Base-by-base conservation (phyloP, 2,888 invertebrate genomes). In the Drosophila subsilvestris region DNA sequence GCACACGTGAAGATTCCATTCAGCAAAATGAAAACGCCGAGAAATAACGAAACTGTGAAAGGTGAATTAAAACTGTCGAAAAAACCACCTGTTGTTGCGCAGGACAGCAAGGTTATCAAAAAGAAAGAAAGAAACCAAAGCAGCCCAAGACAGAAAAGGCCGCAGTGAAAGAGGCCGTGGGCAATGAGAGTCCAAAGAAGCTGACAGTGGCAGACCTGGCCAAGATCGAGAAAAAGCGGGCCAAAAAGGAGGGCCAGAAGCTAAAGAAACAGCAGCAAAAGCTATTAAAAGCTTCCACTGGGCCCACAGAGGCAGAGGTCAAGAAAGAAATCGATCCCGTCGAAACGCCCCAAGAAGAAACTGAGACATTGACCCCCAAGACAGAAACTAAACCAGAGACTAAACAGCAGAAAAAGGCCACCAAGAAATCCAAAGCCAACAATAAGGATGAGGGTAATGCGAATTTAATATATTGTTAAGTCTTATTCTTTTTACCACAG, bases 151-250 rank as follows among this genome's bases (percentile, higher is more conserved):
- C 8, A 0, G 14, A 43, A 9, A 63, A 69, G n/a, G 4, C 17
- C 14, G 53, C 42, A 1, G 50, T 53, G 2, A 47, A 25, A 9
- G 48, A 53, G 12, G 56, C 27, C 1, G 70, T 66, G 17, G 65
- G 54, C 18, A 76, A 71, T 10, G 69, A 53, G 6, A 55, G n/a
- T 18, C 47, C 65, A 17, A 79, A 74, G 18, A 51, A 57, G 18
- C 25, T 78, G 17, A 60, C 73, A 1, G 60, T 47, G 0, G 62
- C 74, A 1, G 86, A 83, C 29, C 18, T 78, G 42, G 80, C 80
- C 17, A 89, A 83, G 53, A 85, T 88, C 17, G 80, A 77, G 48
- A 90, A 86, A 58, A 90, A 89, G 62, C 88, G 86, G 27, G 85
- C 78, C 0, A 89, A 89, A n/a, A 90, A 90, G 45, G 51, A 74